A percentile compares a stretch with the other conserved stretches of the same genome.
Evolutionary conservation across 2,888 invertebrate species (phyloP).

Genomic region (Rhagium mordax): DNA sequence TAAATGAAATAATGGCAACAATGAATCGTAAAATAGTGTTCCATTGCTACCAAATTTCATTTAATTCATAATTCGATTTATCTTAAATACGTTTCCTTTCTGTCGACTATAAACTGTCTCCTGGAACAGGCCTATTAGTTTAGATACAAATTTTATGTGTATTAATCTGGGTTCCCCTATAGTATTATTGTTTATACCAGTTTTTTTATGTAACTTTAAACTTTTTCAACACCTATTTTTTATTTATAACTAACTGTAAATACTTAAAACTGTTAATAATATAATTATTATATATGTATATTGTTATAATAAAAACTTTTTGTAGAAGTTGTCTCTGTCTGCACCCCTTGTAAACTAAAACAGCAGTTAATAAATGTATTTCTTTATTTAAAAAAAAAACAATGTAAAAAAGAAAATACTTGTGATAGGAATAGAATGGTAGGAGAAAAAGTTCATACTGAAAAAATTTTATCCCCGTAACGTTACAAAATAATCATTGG

Average conservation of each 20-base stretch:
- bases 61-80: no score
- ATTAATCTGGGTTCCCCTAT: neutral
- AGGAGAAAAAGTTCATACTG: slow-evolving; percentile 7
- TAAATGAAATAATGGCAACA: no score
- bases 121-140: neutral
- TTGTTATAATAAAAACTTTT: slow-evolving; percentile 31
- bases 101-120: neutral
- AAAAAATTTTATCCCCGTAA: neutral
- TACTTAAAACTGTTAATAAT: slow-evolving; percentile 33
- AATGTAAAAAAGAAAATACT: slow-evolving; percentile 4
- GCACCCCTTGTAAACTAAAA: neutral
- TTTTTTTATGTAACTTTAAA: slow-evolving; percentile 8
- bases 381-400: slow-evolving; percentile 29
- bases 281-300: slow-evolving; percentile 28
- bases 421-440: neutral
- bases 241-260: slow-evolving; percentile 24
- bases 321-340: neutral
- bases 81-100: no score
- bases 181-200: slow-evolving; percentile 18
- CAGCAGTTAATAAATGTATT: slow-evolving; percentile 1
- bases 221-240: slow-evolving; percentile 6
- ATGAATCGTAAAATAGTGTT: no score
- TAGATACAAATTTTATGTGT: neutral
- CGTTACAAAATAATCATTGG: slow-evolving; percentile 14
- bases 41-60: no score